Evolutionary conservation across 2,797 vertebrate genomes (phyloP).

Genomic region (Sebastes steindachneri): DNA sequence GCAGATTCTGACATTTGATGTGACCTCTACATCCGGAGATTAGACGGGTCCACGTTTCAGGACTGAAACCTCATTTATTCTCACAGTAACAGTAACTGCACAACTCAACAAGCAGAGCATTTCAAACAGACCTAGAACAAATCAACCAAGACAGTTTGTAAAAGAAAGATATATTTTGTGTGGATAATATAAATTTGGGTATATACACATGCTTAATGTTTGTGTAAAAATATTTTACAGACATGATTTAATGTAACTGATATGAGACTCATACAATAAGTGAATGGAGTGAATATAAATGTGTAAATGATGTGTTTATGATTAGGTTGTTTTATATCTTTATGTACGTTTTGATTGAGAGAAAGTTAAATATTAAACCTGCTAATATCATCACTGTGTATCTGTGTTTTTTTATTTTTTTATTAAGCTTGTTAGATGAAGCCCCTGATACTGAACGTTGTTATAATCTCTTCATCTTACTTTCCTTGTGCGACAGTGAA

Average conservation of each 20-base stretch:
- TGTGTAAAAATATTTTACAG: not conserved
- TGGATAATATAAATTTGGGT: not conserved
- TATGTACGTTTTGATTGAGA: slow-evolving; percentile 26
- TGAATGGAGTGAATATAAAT: not conserved
- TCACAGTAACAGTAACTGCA: not conserved
- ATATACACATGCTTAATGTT: not conserved
- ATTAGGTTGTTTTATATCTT: slow-evolving; percentile 10
- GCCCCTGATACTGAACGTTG: not conserved
- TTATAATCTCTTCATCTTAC: not conserved
- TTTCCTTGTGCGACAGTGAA: not conserved
- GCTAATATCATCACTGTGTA: not conserved
- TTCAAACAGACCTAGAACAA: not conserved
- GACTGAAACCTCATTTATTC: not conserved
- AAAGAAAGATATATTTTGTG: slow-evolving; percentile 27
- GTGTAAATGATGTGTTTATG: slow-evolving; percentile 3
- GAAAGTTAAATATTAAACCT: slow-evolving; percentile 37
- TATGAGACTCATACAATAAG: not conserved
- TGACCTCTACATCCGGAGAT: not conserved
- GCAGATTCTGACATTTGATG: slow-evolving; percentile 54
- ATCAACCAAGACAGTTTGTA: slow-evolving; percentile 17
- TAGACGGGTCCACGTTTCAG: not conserved
- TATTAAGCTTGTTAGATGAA: not conserved
- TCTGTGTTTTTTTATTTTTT: not conserved
- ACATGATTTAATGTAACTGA: slow-evolving; percentile 14
- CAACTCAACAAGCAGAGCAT: not conserved